Base-by-base conservation (phyloP, 2,888 invertebrate genomes). In the Pogonocherus hispidulus region DNA sequence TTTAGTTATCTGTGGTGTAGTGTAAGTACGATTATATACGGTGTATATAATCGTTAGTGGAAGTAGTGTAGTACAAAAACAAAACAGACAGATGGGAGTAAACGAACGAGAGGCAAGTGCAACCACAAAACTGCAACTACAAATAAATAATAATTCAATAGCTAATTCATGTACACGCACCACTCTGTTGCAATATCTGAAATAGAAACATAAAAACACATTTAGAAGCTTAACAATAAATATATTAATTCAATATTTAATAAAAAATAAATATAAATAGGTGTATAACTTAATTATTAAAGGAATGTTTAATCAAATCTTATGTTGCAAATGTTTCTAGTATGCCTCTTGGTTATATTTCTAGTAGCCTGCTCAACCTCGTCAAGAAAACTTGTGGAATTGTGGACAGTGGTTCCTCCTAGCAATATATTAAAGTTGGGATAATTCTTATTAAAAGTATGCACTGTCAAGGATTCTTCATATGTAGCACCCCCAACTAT, bases 401-500 rank as follows among this genome's bases (percentile, higher is more conserved):
- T 99, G 82, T 97, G 98, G 49, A 99, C 89, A 0, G 92, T 92
- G 0, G 97, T 97, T n/a, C 97, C 97, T 6, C 98, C 98, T 0
- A 98, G 86, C 64, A 97, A 89, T 16, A 97, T 90, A 77, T 92
- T 90, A 35, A 92, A 90, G 1, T 91, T 91, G 0, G 92, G 91
- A 82, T 93, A 92, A 55, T 90, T 91, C 79, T 89, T 89, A 83
- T 96, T 96, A 63, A 98, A 84, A 82, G 82, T 90, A 84, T 97
- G 92, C 1, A 98, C 94, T 35, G 93, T 90, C 18, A 94, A 85
- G 0, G 97, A 93, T 86, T 99, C 99, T 84, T 99, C 99, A 84
- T 97, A 99, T 0, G 99, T 99, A 44, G 93, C 90, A 11, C 99
- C 99, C 1, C 99, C 99, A 65, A 99, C 91, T 51, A 99, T 92